Conservation (phyloP, 64 coral and sea anemone species). For the Orbicella faveolata region DNA sequence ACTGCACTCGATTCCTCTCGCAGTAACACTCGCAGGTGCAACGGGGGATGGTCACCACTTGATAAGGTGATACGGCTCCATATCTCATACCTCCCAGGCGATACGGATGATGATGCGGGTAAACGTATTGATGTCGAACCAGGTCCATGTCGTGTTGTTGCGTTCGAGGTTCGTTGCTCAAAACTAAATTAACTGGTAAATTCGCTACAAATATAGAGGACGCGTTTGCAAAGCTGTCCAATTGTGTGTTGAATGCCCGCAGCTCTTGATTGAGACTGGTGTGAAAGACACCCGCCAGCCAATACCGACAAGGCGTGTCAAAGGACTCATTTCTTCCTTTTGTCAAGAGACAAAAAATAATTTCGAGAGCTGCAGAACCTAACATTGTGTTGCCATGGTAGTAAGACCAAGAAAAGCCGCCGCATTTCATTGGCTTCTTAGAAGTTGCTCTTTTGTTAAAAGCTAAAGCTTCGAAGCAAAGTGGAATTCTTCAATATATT, state of each 20-base stretch:
- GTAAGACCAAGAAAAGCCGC: background rate
- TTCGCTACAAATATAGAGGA: conserved; percentile 19
- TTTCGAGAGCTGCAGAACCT: background rate
- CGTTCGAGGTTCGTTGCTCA: background rate
- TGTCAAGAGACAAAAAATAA: conserved; percentile 25
- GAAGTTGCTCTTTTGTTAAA: no score
- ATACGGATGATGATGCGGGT: conserved; percentile 32
- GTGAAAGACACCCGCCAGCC: conserved; percentile 23
- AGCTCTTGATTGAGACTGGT: conserved; percentile 27
- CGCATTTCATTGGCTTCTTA: background rate
- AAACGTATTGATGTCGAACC: conserved; percentile 8
- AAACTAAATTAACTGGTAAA: conserved; percentile 16
- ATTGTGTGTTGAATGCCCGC: conserved; percentile 46
- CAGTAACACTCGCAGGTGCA: conserved; percentile 71
- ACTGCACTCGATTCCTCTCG: conserved; percentile 23
- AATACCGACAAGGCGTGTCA: conserved; percentile 24
- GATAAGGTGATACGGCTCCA: conserved; percentile 28
- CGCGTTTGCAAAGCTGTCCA: conserved; percentile 51
- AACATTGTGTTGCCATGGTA: conserved; percentile 11
- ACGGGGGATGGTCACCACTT: background rate
- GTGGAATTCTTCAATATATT: no score
- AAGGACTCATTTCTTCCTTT: conserved; percentile 9
- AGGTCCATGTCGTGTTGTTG: conserved; percentile 11
- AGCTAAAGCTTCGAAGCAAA: no score
- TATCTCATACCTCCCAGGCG: conserved; percentile 24